Base-by-base conservation (phyloP, 1,140 invertebrate genomes). In the Drosophila nebulosa region DNA sequence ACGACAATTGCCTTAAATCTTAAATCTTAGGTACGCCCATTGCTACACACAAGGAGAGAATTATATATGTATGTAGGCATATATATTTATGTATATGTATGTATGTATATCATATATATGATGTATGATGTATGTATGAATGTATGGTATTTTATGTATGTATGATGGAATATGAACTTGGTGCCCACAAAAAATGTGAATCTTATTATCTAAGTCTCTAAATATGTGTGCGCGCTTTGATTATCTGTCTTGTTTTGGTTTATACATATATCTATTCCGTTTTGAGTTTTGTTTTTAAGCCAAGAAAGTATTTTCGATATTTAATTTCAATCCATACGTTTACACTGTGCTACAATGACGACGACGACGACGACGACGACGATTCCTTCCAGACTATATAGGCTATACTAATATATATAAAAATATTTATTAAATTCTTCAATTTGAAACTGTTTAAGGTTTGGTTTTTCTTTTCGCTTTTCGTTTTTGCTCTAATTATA, bases 211-310 rank as follows among this genome's bases (percentile, higher is more conserved):
- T 69, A 65, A 35, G 58, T 64, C 26, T 51, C 26, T 69, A 64
- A 46, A 35, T 56, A 50, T 81, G 53, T 88, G 74, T 72, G 79
- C 77, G 81, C 69, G 57, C 60, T 85, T 85, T 86, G 80, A 85
- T 86, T 85, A 80, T 80, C 81, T 67, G 55, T 74, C 80, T 77
- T n/a, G n/a, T n/a, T 66, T 66, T 85, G 76, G 73, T 77, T 79
- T 69, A 53, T 36, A 27, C 39, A 42, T 68, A 14, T 39, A 14
- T 10, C 14, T 14, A 16, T 36, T 46, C 10, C 27, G 10, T 46
- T 46, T 46, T 21, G 14, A 46, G 39, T 16, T 5, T 9, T 46
- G 21, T 46, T 21, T n/a, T 6, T 10, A 46, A 46, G 39, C 39
- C 39, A 46, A 21, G 9, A 46, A 46, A 46, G 39, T 46, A 18